Conservation (phyloP, 2,113 vertebrate genomes). For the Malurus melanocephalus region DNA sequence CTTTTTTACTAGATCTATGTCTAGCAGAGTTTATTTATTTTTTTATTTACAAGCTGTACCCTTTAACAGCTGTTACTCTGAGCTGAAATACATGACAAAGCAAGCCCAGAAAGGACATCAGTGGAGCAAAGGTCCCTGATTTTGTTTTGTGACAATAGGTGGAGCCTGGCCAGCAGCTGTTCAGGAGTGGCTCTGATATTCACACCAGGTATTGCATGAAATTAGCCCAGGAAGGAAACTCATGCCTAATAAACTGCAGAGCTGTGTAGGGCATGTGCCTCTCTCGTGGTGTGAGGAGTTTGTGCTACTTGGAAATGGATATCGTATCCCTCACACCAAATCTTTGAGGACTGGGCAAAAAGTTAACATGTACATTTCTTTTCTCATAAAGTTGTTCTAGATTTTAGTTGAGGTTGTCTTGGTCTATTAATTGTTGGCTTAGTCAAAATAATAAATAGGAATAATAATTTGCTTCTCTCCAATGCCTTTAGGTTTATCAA, state of each 20-base stretch:
- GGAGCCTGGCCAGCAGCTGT: background rate
- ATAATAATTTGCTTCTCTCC: background rate
- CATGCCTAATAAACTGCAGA: background rate
- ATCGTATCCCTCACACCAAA: background rate
- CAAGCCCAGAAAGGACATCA: background rate
- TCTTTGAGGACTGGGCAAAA: background rate
- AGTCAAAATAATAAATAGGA: background rate
- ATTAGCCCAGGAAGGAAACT: background rate
- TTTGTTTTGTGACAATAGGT: background rate
- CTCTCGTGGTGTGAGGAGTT: fast-evolving
- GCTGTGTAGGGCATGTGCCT: fast-evolving
- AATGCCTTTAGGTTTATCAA: background rate
- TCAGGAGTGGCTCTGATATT: background rate
- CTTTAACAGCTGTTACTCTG: background rate
- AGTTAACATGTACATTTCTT: background rate
- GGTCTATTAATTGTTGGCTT: background rate
- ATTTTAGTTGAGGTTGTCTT: background rate
- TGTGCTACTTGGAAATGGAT: background rate
- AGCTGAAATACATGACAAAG: background rate
- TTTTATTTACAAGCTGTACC: background rate
- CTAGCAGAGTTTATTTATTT: background rate
- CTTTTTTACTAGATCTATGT: background rate
- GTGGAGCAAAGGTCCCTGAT: background rate
- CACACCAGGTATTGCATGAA: background rate
- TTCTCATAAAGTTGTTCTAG: background rate